phyloP scores from a whole-genome alignment of 1,140 invertebrate genomes.

The Drosophila yakuba region DNA sequence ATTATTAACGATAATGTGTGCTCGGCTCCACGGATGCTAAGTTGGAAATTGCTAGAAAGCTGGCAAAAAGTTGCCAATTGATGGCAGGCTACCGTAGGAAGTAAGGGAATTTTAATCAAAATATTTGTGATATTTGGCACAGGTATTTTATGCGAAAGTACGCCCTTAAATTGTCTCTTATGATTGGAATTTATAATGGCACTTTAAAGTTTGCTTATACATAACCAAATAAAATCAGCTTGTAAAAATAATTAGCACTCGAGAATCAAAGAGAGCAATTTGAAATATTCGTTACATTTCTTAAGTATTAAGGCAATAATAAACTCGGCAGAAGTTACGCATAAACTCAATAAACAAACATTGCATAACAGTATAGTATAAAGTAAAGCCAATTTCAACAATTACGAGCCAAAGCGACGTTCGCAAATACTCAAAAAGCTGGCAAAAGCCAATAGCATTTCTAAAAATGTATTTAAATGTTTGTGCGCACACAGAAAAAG shows the following conservation, averaged over 20 bases:
- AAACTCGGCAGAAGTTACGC: constrained; percentile 39
- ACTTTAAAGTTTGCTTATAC: too few relatives aligned
- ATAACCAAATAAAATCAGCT: too few relatives aligned
- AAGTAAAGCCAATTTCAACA: constrained; percentile 38
- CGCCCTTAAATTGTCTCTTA: not conserved
- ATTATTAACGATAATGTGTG: constrained; percentile 63
- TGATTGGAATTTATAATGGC: too few relatives aligned
- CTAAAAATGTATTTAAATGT: constrained; percentile 62
- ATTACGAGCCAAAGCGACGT: constrained; percentile 18
- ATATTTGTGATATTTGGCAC: constrained; percentile 1
- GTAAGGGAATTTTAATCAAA: constrained; percentile 5
- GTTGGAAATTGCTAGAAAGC: constrained; percentile 15
- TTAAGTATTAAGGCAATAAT: constrained; percentile 53
- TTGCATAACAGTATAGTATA: constrained; percentile 51
- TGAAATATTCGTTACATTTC: constrained; percentile 21
- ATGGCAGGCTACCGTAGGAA: constrained; percentile 27
- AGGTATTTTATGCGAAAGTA: constrained; percentile 5
- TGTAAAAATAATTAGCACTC: not conserved
- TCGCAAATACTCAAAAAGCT: constrained; percentile 12
- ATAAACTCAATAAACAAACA: constrained; percentile 63
- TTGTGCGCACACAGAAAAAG: constrained; percentile 44
- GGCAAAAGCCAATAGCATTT: constrained; percentile 17
- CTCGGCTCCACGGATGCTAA: constrained; percentile 15
- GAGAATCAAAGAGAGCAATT: not conserved
- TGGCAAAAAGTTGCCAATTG: constrained; percentile 50